Evolutionary conservation across 2,888 invertebrate species (phyloP).

Genomic region (Noctua janthe): DNA sequence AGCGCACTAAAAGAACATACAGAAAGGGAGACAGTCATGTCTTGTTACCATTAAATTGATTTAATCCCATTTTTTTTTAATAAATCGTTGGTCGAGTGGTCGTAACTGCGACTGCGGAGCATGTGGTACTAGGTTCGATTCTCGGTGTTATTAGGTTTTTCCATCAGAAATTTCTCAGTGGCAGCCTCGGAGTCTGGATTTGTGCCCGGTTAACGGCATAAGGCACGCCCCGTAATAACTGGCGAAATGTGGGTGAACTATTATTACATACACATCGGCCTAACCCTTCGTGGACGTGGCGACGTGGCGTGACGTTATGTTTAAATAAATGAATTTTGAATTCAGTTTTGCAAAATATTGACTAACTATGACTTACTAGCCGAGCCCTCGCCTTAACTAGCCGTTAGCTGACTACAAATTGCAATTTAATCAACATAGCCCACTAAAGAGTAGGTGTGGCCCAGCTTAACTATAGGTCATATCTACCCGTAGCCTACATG

Average conservation of each 20-base stretch:
- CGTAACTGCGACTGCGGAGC: not conserved
- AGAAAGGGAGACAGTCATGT: not conserved
- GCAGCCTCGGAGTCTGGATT: not conserved
- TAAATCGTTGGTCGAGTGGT: not conserved
- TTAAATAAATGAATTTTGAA: not conserved
- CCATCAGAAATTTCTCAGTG: not conserved
- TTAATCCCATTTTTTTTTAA: too few species aligned
- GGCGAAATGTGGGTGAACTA: not conserved
- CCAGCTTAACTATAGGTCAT: slow-evolving; percentile 28
- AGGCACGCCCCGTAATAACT: not conserved
- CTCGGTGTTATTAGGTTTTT: not conserved
- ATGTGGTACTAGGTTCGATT: not conserved
- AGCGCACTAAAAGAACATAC: not conserved
- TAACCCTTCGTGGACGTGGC: too few species aligned
- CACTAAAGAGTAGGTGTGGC: slow-evolving; percentile 20
- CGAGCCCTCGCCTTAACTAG: not conserved
- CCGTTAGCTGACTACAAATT: slow-evolving; percentile 19
- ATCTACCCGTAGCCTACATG: slow-evolving; percentile 33
- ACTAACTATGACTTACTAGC: not conserved
- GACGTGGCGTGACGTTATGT: not conserved
- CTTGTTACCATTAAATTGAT: too few species aligned
- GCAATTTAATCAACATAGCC: slow-evolving; percentile 16
- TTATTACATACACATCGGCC: not conserved
- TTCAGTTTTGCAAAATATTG: not conserved
- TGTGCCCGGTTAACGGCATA: not conserved